Conservation (phyloP, 2,888 invertebrate genomes). For the Clunio marinus region DNA sequence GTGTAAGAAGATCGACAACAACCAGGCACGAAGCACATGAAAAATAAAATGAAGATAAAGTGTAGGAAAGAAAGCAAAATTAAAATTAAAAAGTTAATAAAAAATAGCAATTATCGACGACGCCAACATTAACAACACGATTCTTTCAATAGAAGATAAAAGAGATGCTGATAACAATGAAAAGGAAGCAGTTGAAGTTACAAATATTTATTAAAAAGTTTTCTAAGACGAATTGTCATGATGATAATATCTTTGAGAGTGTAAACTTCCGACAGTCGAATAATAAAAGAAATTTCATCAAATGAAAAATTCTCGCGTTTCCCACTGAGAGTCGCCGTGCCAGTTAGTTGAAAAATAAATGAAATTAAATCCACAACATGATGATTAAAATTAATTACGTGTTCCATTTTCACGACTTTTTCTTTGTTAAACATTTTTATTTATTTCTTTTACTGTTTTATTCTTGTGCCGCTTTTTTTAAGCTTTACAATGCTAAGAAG, state of each 20-base stretch:
- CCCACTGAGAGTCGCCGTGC: background rate
- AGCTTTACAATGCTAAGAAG: background rate
- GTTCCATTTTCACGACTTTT: background rate
- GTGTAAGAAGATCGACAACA: slow-evolving; percentile 18
- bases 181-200: too few relatives aligned
- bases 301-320: background rate
- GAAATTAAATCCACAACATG: background rate
- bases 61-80: slow-evolving; percentile 20
- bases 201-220: too few relatives aligned
- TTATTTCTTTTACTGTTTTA: too few relatives aligned
- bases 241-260: too few relatives aligned
- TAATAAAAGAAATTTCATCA: background rate
- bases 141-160: background rate
- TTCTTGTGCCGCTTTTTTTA: too few relatives aligned
- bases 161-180: too few relatives aligned
- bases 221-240: too few relatives aligned
- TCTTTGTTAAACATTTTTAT: too few relatives aligned
- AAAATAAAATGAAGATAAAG: background rate
- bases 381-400: slow-evolving; percentile 21
- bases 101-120: slow-evolving; percentile 23
- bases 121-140: background rate
- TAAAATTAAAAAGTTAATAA: slow-evolving; percentile 24
- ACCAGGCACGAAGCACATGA: slow-evolving; percentile 31
- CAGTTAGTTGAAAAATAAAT: too few relatives aligned
- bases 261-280: too few relatives aligned